Evolutionary conservation across 1,140 invertebrate genomes (phyloP).

Genomic region (Bombus difficillimus): DNA sequence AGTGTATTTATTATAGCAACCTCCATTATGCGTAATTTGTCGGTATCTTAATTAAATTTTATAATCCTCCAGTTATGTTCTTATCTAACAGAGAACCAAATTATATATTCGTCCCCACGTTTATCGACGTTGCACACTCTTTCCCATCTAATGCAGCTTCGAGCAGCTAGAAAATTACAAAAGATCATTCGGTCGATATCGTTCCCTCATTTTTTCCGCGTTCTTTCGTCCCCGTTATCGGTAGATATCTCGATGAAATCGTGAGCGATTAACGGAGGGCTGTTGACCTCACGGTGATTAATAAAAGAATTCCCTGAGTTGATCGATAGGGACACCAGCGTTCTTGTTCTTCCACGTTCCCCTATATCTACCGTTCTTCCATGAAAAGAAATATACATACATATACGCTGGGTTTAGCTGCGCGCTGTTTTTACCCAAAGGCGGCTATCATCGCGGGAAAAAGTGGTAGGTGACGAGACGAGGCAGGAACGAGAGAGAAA

Average conservation of each 20-base stretch:
- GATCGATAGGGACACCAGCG: conserved; percentile 9
- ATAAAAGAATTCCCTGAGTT: not conserved
- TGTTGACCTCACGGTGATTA: conserved; percentile 16
- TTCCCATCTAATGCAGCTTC: no score
- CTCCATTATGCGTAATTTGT: no score
- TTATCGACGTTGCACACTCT: no score
- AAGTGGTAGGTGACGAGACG: conserved; percentile 49
- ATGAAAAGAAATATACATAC: conserved; percentile 15
- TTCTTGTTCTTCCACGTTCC: conserved; percentile 6
- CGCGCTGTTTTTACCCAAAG: conserved; percentile 18
- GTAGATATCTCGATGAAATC: conserved; percentile 14
- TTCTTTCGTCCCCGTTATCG: not conserved
- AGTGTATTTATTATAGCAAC: no score
- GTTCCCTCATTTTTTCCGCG: not conserved
- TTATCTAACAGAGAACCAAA: no score
- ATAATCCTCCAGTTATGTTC: no score
- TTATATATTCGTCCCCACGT: no score
- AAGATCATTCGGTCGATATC: not conserved
- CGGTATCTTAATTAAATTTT: no score
- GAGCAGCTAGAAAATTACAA: no score
- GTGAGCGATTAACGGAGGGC: not conserved
- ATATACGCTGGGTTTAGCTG: not conserved
- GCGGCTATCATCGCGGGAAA: conserved; percentile 52
- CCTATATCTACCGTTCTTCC: not conserved
- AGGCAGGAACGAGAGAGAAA: not conserved